Base-by-base conservation (phyloP, 2,113 vertebrate species). In the Phycodurus eques region DNA sequence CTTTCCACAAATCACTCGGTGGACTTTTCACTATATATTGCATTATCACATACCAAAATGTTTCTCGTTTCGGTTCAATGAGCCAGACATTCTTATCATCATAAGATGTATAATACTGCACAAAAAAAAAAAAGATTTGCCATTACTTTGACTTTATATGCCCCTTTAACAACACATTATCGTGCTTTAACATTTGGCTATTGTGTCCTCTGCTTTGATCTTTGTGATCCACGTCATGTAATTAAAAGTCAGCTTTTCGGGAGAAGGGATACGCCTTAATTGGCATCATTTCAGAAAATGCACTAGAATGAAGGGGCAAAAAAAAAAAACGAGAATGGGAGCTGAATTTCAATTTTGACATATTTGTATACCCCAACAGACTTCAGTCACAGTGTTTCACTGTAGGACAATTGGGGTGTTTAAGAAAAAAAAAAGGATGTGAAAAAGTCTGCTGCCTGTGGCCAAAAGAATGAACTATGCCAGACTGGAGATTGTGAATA, bases 401-500 rank as follows among this genome's bases (percentile, higher is more conserved):
- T 90, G 92, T 90, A 83, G 92, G 92, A 93, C 92, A 95, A 94
- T 92, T 91, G 84, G 94, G 94, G 94, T 93, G 91, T 95, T 96
- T 93, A 92, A 92, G 93, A 92, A 94, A 93, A 95, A 94, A 96
- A 92, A 92, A 93, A 90, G 90, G 92, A 92, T 95, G 93, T 96
- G 94, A 94, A 95, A 95, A 96, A 95, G 93, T 94, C 93, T 92
- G 93, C 93, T 94, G 93, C 93, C 94, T 92, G 87, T 92, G 91
- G 91, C 92, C 92, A 93, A 95, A 93, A 95, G 94, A 97, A 96
- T 94, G 94, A 67, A 86, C 92, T 87, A 92, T 92, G 92, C 93
- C 94, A 93, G 93, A 93, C 92, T 93, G 92, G 94, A 94, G 94
- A 93, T 91, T 90, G 83, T 98, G 95, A 98, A 98, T 96, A 86